Evolutionary conservation across 2,888 invertebrate genomes (phyloP), one percentile per base, ranked within the genome.

Genomic region (Papilio gigon): DNA sequence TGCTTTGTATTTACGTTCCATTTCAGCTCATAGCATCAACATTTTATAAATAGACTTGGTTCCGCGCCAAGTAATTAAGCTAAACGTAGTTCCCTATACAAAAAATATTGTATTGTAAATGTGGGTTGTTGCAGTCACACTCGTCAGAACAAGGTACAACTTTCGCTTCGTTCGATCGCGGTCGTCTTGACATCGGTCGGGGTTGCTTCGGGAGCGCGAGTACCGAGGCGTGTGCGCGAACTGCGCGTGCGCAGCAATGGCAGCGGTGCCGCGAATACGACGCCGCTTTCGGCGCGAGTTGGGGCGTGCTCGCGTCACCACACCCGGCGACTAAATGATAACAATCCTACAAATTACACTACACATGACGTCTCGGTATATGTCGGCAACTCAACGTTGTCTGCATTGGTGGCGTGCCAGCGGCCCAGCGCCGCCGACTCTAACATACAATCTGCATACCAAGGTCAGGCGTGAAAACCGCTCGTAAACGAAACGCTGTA

Each of bases 81-180:
- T 62, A 64, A 56, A 63, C 67, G 70, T 63, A 76, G 79, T 75
- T 80, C 74, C 71, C 71, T 75, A 78, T 75, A 72, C 75, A 61
- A 67, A 75, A 74, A 72, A 67, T 73, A 73, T 71, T 77, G 72
- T 73, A 72, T 75, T 73, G 72, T 71, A 71, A 70, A 71, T 33
- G 56, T 67, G 47, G 47, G 27, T n/a, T 37, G 0, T 30, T 47
- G 79, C 73, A 78, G 72, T 76, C 76, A 75, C 73, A 76, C 76
- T 81, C 74, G 33, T 35, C 20, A 42, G n/a, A 79, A 77, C 76
- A 78, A 75, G 76, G 75, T 76, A 75, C 74, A 75, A 76, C 76
- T 82, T 80, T 77, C 80, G 79, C 79, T 89, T 90, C 90, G 90
- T 89, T 90, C 88, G 89, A 87, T 88, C 86, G 86, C 75, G 77